Evolutionary conservation across 1,140 invertebrate genomes (phyloP).

Genomic region (Fopius arisanus): DNA sequence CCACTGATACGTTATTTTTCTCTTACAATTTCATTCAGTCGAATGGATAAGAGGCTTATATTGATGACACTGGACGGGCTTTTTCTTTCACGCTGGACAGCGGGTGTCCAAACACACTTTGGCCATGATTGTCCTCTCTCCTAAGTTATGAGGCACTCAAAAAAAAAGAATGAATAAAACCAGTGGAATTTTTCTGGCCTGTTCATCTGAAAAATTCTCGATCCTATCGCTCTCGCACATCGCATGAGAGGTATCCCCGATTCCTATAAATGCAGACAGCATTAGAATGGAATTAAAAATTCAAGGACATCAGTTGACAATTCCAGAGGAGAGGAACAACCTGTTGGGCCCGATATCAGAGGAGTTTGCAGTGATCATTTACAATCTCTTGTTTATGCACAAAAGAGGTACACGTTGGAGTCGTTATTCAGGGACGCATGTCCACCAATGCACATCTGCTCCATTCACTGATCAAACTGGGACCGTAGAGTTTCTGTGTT

Average conservation of each 20-base stretch:
- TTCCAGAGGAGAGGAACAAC: too few species aligned
- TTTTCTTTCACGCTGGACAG: constrained; percentile 35
- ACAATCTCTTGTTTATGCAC: background rate
- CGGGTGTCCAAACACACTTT: constrained; percentile 49
- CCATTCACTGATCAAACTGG: background rate
- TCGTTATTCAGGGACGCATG: background rate
- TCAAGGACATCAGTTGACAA: background rate
- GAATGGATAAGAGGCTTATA: constrained; percentile 36
- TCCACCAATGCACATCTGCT: background rate
- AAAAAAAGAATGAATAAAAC: background rate
- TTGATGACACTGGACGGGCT: constrained; percentile 26
- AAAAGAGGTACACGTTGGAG: background rate
- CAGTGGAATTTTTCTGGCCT: constrained; percentile 17
- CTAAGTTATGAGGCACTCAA: constrained; percentile 23
- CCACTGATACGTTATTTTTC: background rate
- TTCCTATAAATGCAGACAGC: background rate
- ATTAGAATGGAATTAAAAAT: background rate
- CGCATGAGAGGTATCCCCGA: constrained; percentile 16
- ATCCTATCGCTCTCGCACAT: constrained; percentile 12
- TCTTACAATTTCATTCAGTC: constrained; percentile 38
- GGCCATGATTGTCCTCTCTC: constrained; percentile 14
- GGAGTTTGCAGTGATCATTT: background rate
- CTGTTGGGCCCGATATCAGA: background rate
- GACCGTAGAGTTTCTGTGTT: background rate
- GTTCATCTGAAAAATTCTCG: background rate